These are phyloP conservation scores for Medauroidea extradentata DNA, from an alignment of 1,140 invertebrate species.

Conservation along the genomic window DNA sequence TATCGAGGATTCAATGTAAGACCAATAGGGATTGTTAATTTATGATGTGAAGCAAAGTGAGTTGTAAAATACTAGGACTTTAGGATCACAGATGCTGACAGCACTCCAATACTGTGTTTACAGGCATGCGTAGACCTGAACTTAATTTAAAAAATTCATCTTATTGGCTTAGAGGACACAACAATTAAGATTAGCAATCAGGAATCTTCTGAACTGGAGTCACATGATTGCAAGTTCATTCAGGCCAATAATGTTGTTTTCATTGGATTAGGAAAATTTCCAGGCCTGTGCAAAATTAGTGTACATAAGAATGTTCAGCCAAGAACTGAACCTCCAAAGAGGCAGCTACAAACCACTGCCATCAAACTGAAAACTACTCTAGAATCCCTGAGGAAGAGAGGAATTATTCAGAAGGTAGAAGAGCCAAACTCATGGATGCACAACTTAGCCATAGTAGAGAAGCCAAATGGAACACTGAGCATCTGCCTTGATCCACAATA, in stretches of 20 bases:
- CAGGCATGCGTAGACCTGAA: conserved; percentile 7
- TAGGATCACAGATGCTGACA: conserved; percentile 9
- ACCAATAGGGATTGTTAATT: conserved; percentile 11
- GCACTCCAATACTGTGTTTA: conserved; percentile 17
- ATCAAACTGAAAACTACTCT: conserved; percentile 34
- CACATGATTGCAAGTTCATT: not conserved
- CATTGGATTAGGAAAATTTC: conserved; percentile 6
- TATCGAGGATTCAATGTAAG: conserved; percentile 19
- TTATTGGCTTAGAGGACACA: not conserved
- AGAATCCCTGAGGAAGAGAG: conserved; percentile 23
- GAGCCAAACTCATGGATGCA: conserved; percentile 9
- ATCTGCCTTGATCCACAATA: conserved; percentile 13
- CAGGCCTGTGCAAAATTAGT: conserved; percentile 16
- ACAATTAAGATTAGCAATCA: not conserved
- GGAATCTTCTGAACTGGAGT: not conserved
- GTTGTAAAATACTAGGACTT: not conserved
- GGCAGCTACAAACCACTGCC: conserved; percentile 34
- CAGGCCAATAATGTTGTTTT: not conserved
- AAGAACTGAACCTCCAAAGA: conserved; percentile 29
- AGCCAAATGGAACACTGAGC: conserved; percentile 8
- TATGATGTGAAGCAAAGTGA: not conserved
- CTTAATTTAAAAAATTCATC: conserved; percentile 1
- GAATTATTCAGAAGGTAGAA: conserved; percentile 14
- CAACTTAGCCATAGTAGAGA: conserved; percentile 6
- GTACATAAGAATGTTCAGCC: conserved; percentile 25